phyloP scores from a whole-genome alignment of 2,888 invertebrate genomes.

The Tipula helvola region DNA sequence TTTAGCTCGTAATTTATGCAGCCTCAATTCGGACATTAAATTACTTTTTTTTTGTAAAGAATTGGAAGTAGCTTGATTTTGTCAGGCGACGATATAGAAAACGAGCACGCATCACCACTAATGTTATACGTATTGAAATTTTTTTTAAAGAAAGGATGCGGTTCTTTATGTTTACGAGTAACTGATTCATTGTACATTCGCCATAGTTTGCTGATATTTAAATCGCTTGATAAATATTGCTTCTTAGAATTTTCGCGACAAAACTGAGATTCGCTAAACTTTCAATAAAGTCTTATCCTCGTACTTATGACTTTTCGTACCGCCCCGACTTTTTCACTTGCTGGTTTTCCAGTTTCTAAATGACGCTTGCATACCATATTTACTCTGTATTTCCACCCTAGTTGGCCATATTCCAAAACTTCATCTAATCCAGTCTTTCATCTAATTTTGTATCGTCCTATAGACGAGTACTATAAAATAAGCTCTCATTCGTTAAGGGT shows the following conservation, averaged over 20 bases:
- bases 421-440: no score
- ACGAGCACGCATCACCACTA: neutral
- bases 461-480: no score
- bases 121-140: no score
- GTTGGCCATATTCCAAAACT: no score
- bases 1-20: neutral
- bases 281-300: neutral
- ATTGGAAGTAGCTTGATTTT: neutral
- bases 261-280: neutral
- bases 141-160: neutral
- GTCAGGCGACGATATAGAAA: neutral
- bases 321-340: neutral
- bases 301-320: neutral
- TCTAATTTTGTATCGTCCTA: no score
- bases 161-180: neutral
- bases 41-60: neutral
- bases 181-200: neutral
- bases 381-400: neutral
- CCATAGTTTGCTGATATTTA: neutral
- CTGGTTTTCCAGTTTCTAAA: neutral
- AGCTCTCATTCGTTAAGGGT: no score
- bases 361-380: neutral
- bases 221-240: no score
- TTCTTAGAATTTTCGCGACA: neutral
- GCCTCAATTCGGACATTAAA: neutral